These are phyloP conservation scores for Archegozetes longisetosus DNA, from an alignment of 1,140 invertebrate genomes.

Conservation along the genomic window DNA sequence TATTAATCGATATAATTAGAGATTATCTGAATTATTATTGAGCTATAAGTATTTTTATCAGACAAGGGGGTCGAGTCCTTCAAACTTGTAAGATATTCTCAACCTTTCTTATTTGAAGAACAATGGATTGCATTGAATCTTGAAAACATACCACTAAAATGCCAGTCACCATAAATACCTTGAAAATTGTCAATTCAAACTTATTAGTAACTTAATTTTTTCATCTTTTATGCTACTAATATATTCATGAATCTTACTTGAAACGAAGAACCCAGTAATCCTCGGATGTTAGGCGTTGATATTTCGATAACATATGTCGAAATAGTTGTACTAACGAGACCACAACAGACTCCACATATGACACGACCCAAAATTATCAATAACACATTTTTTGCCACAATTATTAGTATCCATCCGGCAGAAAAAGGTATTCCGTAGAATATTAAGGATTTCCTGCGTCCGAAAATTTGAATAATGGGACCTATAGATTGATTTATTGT, in stretches of 20 bases:
- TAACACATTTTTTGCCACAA: constrained; percentile 37
- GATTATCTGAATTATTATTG: no score
- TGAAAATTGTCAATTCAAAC: no score
- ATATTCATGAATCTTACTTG: constrained; percentile 46
- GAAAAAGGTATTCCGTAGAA: constrained; percentile 49
- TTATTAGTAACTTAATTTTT: no score
- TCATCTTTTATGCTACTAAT: no score
- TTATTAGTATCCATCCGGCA: constrained; percentile 54
- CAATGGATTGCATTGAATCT: no score
- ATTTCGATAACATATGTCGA: constrained; percentile 79
- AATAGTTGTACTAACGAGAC: constrained; percentile 39
- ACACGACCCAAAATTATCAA: constrained; percentile 45
- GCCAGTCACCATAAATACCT: no score
- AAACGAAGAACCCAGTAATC: constrained; percentile 58
- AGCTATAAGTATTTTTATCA: no score
- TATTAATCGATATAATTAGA: no score
- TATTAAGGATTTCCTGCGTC: constrained; percentile 54
- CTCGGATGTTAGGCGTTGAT: constrained; percentile 60
- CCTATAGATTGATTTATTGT: constrained; percentile 28
- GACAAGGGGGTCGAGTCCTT: no score
- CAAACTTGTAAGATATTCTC: no score
- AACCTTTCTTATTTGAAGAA: no score
- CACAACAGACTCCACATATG: constrained; percentile 43
- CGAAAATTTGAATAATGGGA: constrained; percentile 32
- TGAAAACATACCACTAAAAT: neutral